phyloP scores from a whole-genome alignment of 2,797 vertebrate species.

The Tokudaia muenninki region DNA sequence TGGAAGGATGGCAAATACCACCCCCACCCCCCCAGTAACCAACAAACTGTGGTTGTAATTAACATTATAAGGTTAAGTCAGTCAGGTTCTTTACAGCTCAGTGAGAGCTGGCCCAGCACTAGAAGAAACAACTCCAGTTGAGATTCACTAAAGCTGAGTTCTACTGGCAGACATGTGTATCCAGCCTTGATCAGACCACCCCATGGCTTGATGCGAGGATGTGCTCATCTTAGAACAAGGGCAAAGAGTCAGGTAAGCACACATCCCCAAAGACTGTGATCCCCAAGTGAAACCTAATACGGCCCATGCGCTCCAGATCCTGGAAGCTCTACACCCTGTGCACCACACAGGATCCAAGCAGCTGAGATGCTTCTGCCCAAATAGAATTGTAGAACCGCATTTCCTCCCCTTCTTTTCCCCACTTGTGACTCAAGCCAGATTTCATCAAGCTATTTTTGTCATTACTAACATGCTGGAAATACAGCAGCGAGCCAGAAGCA shows the following conservation, averaged over 20 bases:
- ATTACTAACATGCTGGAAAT: constrained; percentile 72
- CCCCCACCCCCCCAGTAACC: not conserved
- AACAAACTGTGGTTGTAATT: not conserved
- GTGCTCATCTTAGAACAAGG: not conserved
- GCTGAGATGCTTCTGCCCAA: constrained; percentile 62
- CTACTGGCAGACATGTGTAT: not conserved
- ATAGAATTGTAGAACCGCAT: constrained; percentile 73
- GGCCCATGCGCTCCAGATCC: not conserved
- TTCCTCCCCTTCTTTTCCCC: constrained; percentile 73
- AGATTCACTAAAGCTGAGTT: constrained; percentile 3
- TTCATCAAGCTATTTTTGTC: constrained; percentile 79
- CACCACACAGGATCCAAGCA: constrained; percentile 6
- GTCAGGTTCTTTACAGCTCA: not conserved
- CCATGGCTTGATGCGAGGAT: not conserved
- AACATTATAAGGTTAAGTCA: constrained; percentile 6
- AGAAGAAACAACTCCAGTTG: constrained; percentile 2
- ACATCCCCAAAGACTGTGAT: not conserved
- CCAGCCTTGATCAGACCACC: not conserved
- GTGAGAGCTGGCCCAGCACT: not conserved
- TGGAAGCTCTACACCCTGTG: not conserved
- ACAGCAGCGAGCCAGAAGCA: constrained; percentile 78
- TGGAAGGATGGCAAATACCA: not conserved
- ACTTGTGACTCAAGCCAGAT: constrained; percentile 80
- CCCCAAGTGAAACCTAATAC: not conserved
- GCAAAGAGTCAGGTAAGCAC: constrained; percentile 28